Evolutionary conservation across 2,113 vertebrate species (phyloP).

Genomic region (Hystrix cristata): DNA sequence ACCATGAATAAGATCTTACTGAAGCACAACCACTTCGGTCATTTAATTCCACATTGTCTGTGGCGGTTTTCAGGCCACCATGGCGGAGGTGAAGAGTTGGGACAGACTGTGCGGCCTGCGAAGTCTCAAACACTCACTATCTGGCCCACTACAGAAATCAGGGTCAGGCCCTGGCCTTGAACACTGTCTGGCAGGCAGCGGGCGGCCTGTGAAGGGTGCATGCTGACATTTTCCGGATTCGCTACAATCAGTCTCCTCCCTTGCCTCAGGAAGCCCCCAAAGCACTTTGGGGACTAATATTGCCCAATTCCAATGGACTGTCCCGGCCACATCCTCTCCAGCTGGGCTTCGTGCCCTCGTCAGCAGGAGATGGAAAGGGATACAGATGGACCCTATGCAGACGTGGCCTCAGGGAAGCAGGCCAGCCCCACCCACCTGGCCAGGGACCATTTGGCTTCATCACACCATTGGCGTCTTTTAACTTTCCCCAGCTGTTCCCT

Average conservation of each 20-base stretch:
- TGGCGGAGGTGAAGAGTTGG: neutral
- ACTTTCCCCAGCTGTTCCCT: neutral
- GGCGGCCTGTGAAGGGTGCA: fast-evolving
- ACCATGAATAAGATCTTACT: neutral
- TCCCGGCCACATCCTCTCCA: neutral
- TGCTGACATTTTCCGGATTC: neutral
- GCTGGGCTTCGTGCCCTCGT: neutral
- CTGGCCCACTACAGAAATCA: fast-evolving
- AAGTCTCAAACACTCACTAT: neutral
- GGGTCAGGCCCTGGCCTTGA: fast-evolving
- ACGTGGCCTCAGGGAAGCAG: neutral
- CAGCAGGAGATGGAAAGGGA: neutral
- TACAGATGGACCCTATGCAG: too few relatives aligned
- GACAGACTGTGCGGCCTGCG: fast-evolving
- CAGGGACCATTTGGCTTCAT: neutral
- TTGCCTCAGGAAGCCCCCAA: neutral
- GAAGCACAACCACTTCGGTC: neutral
- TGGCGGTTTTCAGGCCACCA: neutral
- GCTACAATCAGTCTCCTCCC: too few relatives aligned
- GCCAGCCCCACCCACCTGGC: neutral
- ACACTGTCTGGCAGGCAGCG: fast-evolving
- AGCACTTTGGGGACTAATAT: neutral
- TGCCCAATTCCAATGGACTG: fast-evolving
- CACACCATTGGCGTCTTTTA: neutral
- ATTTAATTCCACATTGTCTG: neutral